Evolutionary conservation across 1,140 invertebrate genomes (phyloP).

Genomic region (Cherax quadricarinatus): DNA sequence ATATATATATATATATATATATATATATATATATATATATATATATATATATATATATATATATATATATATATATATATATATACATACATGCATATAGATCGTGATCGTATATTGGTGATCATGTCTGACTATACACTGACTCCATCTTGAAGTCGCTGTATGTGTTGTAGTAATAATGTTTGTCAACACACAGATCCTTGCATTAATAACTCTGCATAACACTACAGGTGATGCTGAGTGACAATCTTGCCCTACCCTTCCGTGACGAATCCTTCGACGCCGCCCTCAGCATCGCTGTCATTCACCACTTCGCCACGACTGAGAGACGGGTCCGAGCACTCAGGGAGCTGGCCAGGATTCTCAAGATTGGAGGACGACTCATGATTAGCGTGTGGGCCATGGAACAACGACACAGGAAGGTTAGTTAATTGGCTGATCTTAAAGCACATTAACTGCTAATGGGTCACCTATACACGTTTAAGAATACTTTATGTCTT

Average conservation of each 20-base stretch:
- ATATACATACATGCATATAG: too few species aligned
- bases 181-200: not conserved
- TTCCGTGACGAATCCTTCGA: constrained; percentile 96
- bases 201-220: not conserved
- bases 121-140: too few species aligned
- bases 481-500: too few species aligned
- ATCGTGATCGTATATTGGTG: too few species aligned
- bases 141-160: too few species aligned
- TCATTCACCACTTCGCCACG: constrained; percentile 94
- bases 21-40: too few species aligned
- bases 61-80: too few species aligned
- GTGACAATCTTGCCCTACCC: constrained; percentile 92
- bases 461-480: not conserved
- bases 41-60: too few species aligned
- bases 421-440: constrained; percentile 78
- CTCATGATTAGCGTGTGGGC: constrained; percentile 98
- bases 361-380: constrained; percentile 91
- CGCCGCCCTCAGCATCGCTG: constrained; percentile 94
- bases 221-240: constrained; percentile 84
- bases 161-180: too few species aligned
- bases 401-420: constrained; percentile 94
- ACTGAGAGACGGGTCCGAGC: constrained; percentile 92
- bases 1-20: too few species aligned
- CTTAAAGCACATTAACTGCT: not conserved
- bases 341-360: constrained; percentile 89